Evolutionary conservation across 2,797 vertebrate species (phyloP).

Genomic region (Leptatherina wallacei): DNA sequence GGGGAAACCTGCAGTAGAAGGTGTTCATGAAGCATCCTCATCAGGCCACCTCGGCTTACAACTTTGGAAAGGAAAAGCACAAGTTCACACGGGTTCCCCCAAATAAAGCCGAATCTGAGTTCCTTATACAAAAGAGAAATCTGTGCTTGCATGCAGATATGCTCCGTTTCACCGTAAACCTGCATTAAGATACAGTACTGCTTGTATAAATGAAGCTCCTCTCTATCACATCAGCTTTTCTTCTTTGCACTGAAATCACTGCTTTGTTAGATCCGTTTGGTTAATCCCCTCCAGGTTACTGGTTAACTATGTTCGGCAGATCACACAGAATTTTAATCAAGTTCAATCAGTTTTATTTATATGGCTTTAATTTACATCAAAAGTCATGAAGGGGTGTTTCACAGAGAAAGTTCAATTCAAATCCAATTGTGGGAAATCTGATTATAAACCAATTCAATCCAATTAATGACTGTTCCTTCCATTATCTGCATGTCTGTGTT

Average conservation of each 20-base stretch:
- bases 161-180: neutral
- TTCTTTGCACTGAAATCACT: neutral
- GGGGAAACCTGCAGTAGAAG: neutral
- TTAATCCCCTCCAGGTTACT: too few species aligned
- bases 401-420: neutral
- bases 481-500: neutral
- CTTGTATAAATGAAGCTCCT: neutral
- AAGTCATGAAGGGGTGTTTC: neutral
- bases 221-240: neutral
- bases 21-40: neutral
- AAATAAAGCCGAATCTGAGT: neutral
- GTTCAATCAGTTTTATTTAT: neutral
- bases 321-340: neutral
- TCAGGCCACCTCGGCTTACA: neutral
- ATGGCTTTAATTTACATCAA: neutral
- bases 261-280: neutral
- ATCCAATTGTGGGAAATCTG: neutral
- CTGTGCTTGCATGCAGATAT: neutral
- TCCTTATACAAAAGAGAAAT: neutral
- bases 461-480: neutral
- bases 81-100: neutral
- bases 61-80: neutral
- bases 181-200: neutral
- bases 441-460: neutral
- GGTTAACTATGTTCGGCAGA: neutral